These are phyloP conservation scores for Moxostoma hubbsi DNA, from an alignment of 2,797 vertebrate genomes.

Conservation along the genomic window DNA sequence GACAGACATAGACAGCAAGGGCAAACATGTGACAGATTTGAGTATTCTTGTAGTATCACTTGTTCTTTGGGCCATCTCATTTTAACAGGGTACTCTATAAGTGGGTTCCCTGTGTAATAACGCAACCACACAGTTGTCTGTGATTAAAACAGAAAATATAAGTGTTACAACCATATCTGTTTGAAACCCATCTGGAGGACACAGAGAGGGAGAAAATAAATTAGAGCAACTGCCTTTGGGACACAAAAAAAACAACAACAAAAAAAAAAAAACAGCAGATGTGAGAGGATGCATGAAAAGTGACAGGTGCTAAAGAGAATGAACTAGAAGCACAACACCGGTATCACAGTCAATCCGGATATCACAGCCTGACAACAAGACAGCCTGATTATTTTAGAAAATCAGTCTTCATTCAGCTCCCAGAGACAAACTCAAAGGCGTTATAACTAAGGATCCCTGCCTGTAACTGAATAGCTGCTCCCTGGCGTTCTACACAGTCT, in stretches of 20 bases:
- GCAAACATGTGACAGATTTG: neutral
- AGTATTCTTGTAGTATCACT: no score
- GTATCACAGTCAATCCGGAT: conserved; percentile 53
- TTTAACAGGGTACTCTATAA: no score
- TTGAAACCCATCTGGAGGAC: neutral
- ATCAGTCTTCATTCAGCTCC: conserved; percentile 15
- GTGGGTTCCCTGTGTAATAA: no score
- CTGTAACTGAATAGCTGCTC: conserved; percentile 3
- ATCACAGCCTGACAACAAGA: conserved; percentile 43
- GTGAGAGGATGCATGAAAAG: conserved; percentile 52
- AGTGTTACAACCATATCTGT: no score
- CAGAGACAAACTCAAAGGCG: neutral
- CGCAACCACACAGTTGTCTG: no score
- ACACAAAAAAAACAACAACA: no score
- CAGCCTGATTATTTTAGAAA: conserved; percentile 46
- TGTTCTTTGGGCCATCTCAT: no score
- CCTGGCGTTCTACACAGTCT: neutral
- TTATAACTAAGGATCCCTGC: neutral
- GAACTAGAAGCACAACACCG: conserved; percentile 38
- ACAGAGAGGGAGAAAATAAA: conserved; percentile 21
- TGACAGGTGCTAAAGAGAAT: conserved; percentile 61
- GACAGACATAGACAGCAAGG: neutral
- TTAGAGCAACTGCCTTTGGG: conserved; percentile 27
- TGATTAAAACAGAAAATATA: no score
- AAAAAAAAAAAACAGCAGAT: conserved; percentile 54